Conservation (phyloP, 2,888 invertebrate species). For the Prionchulus punctatus region DNA sequence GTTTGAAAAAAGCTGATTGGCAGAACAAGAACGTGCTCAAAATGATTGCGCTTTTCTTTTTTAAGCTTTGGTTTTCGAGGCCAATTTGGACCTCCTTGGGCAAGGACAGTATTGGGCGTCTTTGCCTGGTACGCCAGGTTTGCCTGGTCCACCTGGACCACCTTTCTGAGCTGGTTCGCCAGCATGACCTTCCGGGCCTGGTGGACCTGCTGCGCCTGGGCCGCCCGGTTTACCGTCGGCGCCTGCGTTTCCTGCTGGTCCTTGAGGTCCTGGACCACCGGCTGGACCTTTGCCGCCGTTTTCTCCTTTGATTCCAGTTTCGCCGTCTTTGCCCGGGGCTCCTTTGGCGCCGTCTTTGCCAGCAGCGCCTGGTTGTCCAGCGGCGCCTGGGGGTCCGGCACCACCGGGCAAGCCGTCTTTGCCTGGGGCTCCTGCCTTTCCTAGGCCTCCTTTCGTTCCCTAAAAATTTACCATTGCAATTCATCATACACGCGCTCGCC, state of each 20-base stretch:
- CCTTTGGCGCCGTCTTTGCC: slow-evolving; percentile 6
- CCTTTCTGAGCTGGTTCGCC: slow-evolving; percentile 14
- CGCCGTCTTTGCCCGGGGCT: slow-evolving; percentile 26
- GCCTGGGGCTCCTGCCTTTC: background rate
- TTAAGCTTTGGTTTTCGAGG: no score
- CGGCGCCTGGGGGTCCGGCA: background rate
- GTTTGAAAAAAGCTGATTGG: no score
- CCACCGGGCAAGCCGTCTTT: background rate
- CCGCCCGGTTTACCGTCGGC: slow-evolving; percentile 7
- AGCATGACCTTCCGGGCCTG: slow-evolving; percentile 6
- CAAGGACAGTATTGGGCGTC: slow-evolving; percentile 1
- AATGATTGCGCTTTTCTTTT: no score
- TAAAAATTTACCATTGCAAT: no score
- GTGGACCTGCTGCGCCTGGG: slow-evolving; percentile 3
- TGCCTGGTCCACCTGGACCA: slow-evolving; percentile 16
- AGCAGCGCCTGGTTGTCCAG: background rate
- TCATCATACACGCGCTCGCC: no score
- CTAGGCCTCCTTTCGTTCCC: background rate
- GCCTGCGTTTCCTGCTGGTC: slow-evolving; percentile 8
- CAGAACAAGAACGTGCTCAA: no score
- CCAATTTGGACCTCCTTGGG: background rate
- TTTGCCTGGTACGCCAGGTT: slow-evolving; percentile 10
- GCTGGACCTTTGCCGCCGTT: slow-evolving; percentile 3
- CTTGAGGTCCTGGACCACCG: slow-evolving; percentile 9
- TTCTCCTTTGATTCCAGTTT: slow-evolving; percentile 21